Conservation (phyloP, 2,888 invertebrate species). For the Phaonia tiefii region DNA sequence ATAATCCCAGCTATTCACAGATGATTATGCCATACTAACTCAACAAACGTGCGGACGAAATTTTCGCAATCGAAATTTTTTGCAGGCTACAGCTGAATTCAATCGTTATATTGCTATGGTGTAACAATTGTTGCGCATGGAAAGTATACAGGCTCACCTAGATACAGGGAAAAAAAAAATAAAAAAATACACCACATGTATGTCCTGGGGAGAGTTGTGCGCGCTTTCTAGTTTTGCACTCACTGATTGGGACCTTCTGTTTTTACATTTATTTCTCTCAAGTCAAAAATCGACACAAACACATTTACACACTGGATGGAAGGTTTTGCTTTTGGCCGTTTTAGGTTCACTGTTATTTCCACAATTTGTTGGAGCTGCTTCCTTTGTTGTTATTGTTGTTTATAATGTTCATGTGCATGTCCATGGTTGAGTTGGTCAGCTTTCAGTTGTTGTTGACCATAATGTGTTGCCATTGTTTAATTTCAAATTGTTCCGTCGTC, state of each 20-base stretch:
- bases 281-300: slow-evolving; percentile 17
- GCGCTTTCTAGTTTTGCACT: too few relatives aligned
- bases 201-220: too few relatives aligned
- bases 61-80: too few relatives aligned
- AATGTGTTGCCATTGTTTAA: slow-evolving; percentile 64
- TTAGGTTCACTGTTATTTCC: slow-evolving; percentile 26
- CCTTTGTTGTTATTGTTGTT: slow-evolving; percentile 7
- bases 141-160: slow-evolving; percentile 41
- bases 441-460: slow-evolving; percentile 53
- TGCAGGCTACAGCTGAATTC: too few relatives aligned
- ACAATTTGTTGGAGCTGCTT: slow-evolving; percentile 19
- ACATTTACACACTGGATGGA: slow-evolving; percentile 16
- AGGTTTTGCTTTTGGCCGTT: neutral
- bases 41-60: too few relatives aligned
- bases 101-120: slow-evolving; percentile 38
- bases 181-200: too few relatives aligned
- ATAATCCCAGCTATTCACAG: too few relatives aligned
- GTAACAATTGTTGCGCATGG: slow-evolving; percentile 67
- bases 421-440: slow-evolving; percentile 53
- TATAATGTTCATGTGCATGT: slow-evolving; percentile 29
- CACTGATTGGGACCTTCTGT: too few relatives aligned
- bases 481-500: slow-evolving; percentile 49
- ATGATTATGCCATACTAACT: too few relatives aligned
- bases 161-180: too few relatives aligned
- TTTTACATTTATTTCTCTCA: slow-evolving; percentile 14